A percentile compares a stretch with the other conserved stretches of the same genome.
Evolutionary conservation across 2,113 vertebrate species (phyloP).

Genomic region (Varanus salvator): DNA sequence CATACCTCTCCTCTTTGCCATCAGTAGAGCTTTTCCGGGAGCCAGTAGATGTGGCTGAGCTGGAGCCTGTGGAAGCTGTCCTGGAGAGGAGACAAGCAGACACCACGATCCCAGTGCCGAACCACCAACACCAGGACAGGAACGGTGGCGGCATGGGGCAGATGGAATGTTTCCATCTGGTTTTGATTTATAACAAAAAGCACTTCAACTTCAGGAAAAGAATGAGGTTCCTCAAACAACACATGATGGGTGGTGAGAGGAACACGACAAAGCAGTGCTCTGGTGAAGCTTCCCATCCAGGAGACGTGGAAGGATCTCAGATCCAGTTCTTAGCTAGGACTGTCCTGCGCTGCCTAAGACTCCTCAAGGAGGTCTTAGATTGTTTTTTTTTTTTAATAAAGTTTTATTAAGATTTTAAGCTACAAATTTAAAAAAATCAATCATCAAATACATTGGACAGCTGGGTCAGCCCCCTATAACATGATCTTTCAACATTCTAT

Average conservation of each 20-base stretch:
- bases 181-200: background rate
- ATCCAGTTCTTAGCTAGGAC: background rate
- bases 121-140: fast-evolving
- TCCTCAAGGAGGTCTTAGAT: background rate
- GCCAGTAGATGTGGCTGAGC: conserved; percentile 59
- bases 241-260: too few species aligned
- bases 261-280: too few species aligned
- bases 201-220: background rate
- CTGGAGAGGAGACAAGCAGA: conserved; percentile 57
- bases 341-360: background rate
- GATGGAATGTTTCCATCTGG: background rate
- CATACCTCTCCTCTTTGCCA: conserved; percentile 79
- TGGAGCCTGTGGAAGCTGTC: conserved; percentile 77
- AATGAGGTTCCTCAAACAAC: too few species aligned
- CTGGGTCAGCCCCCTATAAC: too few species aligned
- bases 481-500: too few species aligned
- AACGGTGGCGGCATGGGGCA: too few species aligned
- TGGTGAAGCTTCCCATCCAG: too few species aligned
- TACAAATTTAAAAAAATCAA: too few species aligned
- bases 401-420: too few species aligned
- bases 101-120: fast-evolving
- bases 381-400: too few species aligned
- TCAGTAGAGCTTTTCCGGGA: conserved; percentile 78
- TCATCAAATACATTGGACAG: too few species aligned
- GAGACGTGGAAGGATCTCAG: too few species aligned